Percentiles rank a stretch among this genome's conserved stretches.
These are phyloP conservation scores for Ectemnius lituratus DNA, from an alignment of 2,888 invertebrate species.

Conservation along the genomic window DNA sequence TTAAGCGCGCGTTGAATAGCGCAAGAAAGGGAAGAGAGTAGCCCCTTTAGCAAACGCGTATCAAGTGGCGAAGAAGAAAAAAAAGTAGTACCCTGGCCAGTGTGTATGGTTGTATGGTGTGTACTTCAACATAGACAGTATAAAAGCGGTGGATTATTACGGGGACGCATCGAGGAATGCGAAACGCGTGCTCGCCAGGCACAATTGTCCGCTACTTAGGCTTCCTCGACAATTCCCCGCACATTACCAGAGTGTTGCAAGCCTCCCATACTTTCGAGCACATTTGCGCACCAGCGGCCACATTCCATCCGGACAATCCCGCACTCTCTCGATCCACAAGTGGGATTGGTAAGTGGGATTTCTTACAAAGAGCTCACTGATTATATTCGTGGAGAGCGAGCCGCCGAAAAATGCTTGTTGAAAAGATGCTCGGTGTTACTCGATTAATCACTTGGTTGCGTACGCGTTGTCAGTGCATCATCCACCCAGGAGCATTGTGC, in stretches of 20 bases:
- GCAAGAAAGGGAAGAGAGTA: background rate
- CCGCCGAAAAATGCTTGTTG: background rate
- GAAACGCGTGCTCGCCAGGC: background rate
- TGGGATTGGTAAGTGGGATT: background rate
- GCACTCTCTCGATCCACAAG: background rate
- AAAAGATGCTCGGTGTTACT: background rate
- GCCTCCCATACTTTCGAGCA: background rate
- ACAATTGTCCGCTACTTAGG: background rate
- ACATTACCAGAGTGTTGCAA: background rate
- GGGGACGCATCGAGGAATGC: constrained; percentile 4
- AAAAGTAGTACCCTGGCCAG: too few species aligned
- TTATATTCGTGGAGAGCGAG: background rate
- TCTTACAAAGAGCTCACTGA: background rate
- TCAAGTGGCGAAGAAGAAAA: too few species aligned
- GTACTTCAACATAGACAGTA: too few species aligned
- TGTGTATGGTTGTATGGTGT: too few species aligned
- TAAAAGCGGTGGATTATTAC: background rate
- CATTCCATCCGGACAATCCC: background rate
- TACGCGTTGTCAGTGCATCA: background rate
- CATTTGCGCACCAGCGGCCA: background rate
- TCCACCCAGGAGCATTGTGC: constrained; percentile 7
- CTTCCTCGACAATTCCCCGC: background rate
- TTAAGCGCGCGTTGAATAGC: background rate
- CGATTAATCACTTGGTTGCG: constrained; percentile 8
- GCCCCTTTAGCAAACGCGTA: too few species aligned